Evolutionary conservation across 92 coral and sea anemone genomes (phyloP).

Genomic region (Epizoanthus rinbou): DNA sequence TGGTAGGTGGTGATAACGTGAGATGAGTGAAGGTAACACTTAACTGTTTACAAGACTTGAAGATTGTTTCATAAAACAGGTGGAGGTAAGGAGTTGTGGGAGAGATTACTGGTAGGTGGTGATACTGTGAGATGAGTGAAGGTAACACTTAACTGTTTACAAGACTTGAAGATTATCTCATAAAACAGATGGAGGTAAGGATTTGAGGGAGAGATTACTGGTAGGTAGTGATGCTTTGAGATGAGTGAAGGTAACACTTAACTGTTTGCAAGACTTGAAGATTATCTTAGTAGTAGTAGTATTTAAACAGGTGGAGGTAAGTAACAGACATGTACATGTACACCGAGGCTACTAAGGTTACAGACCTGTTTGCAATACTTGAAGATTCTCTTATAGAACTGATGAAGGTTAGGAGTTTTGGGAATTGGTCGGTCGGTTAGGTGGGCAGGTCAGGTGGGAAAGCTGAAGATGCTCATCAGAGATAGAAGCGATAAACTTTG

Average conservation of each 20-base stretch:
- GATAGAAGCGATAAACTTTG: no score
- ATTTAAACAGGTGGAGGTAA: constrained; percentile 86
- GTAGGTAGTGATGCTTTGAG: no score
- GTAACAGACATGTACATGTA: not conserved
- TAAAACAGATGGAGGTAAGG: constrained; percentile 86
- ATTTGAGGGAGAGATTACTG: not conserved
- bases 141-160: not conserved
- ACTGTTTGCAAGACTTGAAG: constrained; percentile 86
- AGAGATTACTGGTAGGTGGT: not conserved
- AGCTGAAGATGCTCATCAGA: no score
- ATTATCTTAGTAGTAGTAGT: constrained; percentile 55
- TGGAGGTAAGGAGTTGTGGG: constrained; percentile 66
- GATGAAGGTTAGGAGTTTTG: constrained; percentile 56
- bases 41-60: constrained; percentile 89
- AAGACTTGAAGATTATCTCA: constrained; percentile 48
- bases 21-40: not conserved
- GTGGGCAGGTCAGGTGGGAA: no score
- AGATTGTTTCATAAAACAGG: constrained; percentile 86
- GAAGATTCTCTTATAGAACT: constrained; percentile 88
- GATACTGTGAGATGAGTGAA: no score
- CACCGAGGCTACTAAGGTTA: no score
- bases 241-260: not conserved
- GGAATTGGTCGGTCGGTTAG: no score
- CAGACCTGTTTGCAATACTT: constrained; percentile 74
- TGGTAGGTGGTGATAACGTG: no score